phyloP scores from a whole-genome alignment of 2,113 vertebrate genomes.

The Phaethornis superciliosus region DNA sequence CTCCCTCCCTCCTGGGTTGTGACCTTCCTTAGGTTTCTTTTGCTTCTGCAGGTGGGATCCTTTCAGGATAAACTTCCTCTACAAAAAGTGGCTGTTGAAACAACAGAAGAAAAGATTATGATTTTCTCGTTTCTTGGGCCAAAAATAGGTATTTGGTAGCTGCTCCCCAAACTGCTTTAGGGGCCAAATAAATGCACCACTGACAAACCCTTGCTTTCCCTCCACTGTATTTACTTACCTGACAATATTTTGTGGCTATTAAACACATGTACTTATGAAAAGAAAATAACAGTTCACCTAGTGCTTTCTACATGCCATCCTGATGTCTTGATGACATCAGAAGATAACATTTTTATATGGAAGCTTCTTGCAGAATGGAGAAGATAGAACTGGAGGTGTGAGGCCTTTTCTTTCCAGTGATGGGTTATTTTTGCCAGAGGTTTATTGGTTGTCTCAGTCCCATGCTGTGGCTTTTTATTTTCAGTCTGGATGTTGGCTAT shows the following conservation, averaged over 20 bases:
- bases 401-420: background rate
- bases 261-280: background rate
- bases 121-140: background rate
- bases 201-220: background rate
- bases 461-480: conserved; percentile 47
- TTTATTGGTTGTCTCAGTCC: background rate
- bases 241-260: background rate
- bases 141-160: background rate
- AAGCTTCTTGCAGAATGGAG: background rate
- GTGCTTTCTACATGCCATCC: background rate
- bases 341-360: background rate
- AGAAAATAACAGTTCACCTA: background rate
- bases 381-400: background rate
- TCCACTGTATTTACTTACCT: background rate
- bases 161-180: background rate
- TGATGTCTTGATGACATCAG: background rate
- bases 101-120: fast-evolving
- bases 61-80: background rate
- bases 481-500: conserved; percentile 48
- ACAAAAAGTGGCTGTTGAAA: background rate
- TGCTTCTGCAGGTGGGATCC: background rate
- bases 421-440: background rate
- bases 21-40: background rate
- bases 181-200: background rate
- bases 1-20: background rate